These are phyloP conservation scores for Lordiphosa andalusiaca DNA, from an alignment of 2,888 invertebrate genomes.

Conservation along the genomic window DNA sequence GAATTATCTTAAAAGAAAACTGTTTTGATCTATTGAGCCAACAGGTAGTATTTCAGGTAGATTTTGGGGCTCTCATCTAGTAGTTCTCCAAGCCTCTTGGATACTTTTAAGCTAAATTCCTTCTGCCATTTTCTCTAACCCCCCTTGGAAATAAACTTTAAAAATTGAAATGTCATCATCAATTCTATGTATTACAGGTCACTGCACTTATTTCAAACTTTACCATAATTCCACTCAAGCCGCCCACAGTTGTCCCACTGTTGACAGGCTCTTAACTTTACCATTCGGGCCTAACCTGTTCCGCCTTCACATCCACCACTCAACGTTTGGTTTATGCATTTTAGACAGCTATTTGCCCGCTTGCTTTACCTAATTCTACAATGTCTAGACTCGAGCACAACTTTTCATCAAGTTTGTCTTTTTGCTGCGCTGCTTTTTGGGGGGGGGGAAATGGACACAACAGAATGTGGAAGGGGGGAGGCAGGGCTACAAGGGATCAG, in stretches of 20 bases:
- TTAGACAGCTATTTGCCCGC: constrained; percentile 58
- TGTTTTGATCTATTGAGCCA: too few relatives aligned
- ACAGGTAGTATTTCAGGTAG: too few relatives aligned
- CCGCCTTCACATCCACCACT: constrained; percentile 3
- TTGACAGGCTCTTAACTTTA: constrained; percentile 9
- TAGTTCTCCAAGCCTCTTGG: too few relatives aligned
- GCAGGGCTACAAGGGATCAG: constrained; percentile 22
- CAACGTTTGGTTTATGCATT: constrained; percentile 39
- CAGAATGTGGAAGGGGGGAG: background rate
- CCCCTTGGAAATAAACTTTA: background rate
- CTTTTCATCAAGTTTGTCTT: constrained; percentile 56
- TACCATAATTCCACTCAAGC: too few relatives aligned
- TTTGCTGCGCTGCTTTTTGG: constrained; percentile 40
- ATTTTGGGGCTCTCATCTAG: too few relatives aligned
- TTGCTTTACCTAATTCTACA: constrained; percentile 53
- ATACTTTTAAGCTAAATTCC: too few relatives aligned
- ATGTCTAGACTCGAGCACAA: constrained; percentile 58
- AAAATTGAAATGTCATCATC: constrained; percentile 29
- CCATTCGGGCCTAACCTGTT: background rate
- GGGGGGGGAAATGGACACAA: background rate
- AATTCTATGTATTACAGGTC: constrained; percentile 23
- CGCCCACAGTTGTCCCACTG: too few relatives aligned
- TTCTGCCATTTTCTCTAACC: too few relatives aligned
- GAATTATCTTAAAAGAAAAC: too few relatives aligned
- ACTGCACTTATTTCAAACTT: constrained; percentile 28